phyloP scores from a whole-genome alignment of 2,888 invertebrate species.

The Synanthedon andrenaeformis region DNA sequence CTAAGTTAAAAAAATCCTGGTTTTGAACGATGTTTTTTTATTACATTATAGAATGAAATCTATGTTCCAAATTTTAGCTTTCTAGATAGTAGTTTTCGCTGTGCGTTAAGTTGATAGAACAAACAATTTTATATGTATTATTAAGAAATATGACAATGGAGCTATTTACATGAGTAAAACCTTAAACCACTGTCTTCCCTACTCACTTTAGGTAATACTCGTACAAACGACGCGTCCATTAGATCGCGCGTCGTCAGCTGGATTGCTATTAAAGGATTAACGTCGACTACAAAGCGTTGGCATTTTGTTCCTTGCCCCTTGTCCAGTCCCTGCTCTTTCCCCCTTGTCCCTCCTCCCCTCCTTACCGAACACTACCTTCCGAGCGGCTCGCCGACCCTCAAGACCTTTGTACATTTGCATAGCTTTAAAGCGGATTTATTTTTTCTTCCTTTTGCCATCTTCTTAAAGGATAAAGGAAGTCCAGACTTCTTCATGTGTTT shows the following conservation, averaged over 20 bases:
- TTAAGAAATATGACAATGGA: too few relatives aligned
- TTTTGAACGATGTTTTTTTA: too few relatives aligned
- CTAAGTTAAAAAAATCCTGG: too few relatives aligned
- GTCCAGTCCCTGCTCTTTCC: constrained; percentile 32
- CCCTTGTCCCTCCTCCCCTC: constrained; percentile 15
- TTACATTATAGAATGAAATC: too few relatives aligned
- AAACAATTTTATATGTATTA: too few relatives aligned
- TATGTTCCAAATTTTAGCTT: too few relatives aligned
- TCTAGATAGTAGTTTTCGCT: too few relatives aligned
- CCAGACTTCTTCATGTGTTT: constrained; percentile 12
- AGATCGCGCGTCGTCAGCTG: constrained; percentile 15
- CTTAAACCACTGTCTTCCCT: too few relatives aligned
- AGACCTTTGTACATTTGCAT: constrained; percentile 67
- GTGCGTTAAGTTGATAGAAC: too few relatives aligned
- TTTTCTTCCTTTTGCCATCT: constrained; percentile 39
- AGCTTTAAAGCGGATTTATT: constrained; percentile 54
- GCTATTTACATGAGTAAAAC: too few relatives aligned
- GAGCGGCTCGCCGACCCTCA: constrained; percentile 38
- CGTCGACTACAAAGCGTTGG: constrained; percentile 57
- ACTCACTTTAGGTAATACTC: too few relatives aligned
- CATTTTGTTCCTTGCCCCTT: constrained; percentile 61
- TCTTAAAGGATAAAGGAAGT: constrained; percentile 56
- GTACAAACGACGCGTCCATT: too few relatives aligned
- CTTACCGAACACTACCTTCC: constrained; percentile 9
- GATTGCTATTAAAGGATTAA: constrained; percentile 67